Evolutionary conservation across 2,888 invertebrate genomes (phyloP), one percentile per base, ranked within the genome.

Genomic region (Hemaris fuciformis): DNA sequence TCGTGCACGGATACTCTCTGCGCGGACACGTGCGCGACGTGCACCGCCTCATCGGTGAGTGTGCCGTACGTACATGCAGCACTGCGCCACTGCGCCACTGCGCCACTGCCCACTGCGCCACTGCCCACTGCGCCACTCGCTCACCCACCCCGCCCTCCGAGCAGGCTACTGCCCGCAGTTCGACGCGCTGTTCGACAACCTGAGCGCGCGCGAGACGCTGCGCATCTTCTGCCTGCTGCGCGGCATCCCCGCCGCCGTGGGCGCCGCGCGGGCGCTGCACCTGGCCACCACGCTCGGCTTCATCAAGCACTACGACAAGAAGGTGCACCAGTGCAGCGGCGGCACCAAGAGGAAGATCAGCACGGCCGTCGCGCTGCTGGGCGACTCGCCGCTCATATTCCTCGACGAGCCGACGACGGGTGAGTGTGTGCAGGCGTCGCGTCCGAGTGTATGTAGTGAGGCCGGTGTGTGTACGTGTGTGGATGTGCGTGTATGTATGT

Each of bases 281-380:
- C 80, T 95, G 1, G 94, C 94, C 0, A 87, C 87, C 38, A 85
- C 91, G 13, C 91, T 95, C 46, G 94, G 95, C 13, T 95, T 95
- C 70, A 77, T 86, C 18, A 90, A 88, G 61, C 94, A 95, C 76
- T 88, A 94, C 34, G 94, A 95, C 71, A 95, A 95, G 75, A 92
- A 91, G 80, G 93, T 90, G 0, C 83, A 87, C 57, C 87, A 93
- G 66, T 95, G 95, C 75, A 96, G 96, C 75, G 96, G 96, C 20
- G 96, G 96, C 15, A 96, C 96, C 66, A 96, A 95, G 79, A 88
- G 96, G 53, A 96, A 96, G 83, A 87, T 96, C n/a, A 96, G 95
- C 67, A 94, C 96, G 7, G 95, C 96, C 0, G 89, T 96, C 1
- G 95, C 96, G 0, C 83, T 96, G 31, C 86, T 96, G 20, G 96